These are phyloP conservation scores for Eurystomus gularis DNA, from an alignment of 2,113 vertebrate species.

Conservation along the genomic window DNA sequence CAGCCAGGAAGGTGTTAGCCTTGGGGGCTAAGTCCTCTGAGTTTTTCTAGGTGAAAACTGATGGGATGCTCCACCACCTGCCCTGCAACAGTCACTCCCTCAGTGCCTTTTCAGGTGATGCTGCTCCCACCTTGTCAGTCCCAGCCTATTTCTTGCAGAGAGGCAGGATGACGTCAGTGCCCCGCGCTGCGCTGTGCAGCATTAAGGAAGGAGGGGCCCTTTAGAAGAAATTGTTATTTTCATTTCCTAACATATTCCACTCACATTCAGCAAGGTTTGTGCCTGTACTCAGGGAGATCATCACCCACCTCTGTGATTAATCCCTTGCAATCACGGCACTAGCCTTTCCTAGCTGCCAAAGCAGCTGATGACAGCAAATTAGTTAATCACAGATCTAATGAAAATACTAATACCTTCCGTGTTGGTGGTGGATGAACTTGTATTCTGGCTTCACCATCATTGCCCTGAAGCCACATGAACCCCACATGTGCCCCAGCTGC, in stretches of 20 bases:
- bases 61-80: fast-evolving
- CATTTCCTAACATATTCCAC: fast-evolving
- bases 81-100: too few relatives aligned
- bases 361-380: not conserved
- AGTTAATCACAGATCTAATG: not conserved
- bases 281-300: not conserved
- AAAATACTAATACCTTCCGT: not conserved
- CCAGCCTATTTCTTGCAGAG: fast-evolving
- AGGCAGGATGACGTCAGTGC: fast-evolving
- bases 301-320: not conserved
- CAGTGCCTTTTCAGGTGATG: fast-evolving
- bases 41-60: not conserved
- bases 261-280: not conserved
- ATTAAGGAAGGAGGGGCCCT: fast-evolving
- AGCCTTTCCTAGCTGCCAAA: not conserved
- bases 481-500: fast-evolving
- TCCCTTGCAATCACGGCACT: not conserved
- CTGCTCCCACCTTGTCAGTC: not conserved
- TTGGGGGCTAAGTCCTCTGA: not conserved
- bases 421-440: not conserved
- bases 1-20: fast-evolving
- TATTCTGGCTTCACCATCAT: fast-evolving
- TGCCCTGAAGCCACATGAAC: not conserved
- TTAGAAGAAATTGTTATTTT: fast-evolving
- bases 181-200: fast-evolving